Percentiles rank a stretch among this genome's conserved stretches.
Evolutionary conservation across 2,888 invertebrate species (phyloP).

Genomic region (Amphipoea oculea): DNA sequence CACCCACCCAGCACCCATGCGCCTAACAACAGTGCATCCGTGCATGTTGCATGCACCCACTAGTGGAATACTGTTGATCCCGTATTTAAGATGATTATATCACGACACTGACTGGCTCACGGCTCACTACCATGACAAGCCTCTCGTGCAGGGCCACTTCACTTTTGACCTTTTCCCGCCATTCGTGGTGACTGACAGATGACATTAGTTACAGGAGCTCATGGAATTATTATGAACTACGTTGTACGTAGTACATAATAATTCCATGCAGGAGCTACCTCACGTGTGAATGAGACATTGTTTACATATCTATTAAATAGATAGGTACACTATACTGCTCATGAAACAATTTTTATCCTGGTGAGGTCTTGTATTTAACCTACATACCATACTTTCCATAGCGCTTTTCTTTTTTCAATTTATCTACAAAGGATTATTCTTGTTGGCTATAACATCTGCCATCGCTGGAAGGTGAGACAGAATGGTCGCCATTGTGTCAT

Average conservation of each 20-base stretch:
- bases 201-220: background rate
- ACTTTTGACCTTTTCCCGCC: background rate
- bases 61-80: background rate
- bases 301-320: background rate
- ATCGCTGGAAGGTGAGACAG: too few relatives aligned
- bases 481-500: too few relatives aligned
- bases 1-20: constrained; percentile 80
- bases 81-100: background rate
- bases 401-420: too few relatives aligned
- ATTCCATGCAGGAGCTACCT: background rate
- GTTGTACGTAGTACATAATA: too few relatives aligned
- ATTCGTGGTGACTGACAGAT: background rate
- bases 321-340: background rate
- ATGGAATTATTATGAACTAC: too few relatives aligned
- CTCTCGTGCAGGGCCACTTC: background rate
- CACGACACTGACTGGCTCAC: background rate
- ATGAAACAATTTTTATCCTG: too few relatives aligned
- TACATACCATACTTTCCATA: too few relatives aligned
- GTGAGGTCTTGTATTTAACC: too few relatives aligned
- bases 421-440: too few relatives aligned
- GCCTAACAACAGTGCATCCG: constrained; percentile 27
- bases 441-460: too few relatives aligned
- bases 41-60: constrained; percentile 6
- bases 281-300: background rate
- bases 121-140: background rate